These are phyloP conservation scores for Geodia barretti DNA, from an alignment of 37 sponge, comb jelly and placozoan species.

Conservation along the genomic window DNA sequence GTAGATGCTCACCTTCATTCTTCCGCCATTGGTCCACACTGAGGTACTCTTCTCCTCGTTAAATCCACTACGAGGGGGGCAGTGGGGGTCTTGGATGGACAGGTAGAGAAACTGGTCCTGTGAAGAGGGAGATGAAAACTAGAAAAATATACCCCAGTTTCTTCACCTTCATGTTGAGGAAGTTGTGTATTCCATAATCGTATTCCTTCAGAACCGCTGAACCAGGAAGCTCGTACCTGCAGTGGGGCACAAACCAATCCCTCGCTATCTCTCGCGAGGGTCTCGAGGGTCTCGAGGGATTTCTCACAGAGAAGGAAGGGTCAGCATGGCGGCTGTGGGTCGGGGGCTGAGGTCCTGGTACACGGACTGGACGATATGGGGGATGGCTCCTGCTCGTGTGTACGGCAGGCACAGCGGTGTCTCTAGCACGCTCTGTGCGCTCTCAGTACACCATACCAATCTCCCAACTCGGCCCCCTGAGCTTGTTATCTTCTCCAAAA, in stretches of 20 bases:
- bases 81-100: constrained; percentile 71
- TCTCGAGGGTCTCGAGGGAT: neutral
- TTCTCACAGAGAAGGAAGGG: constrained; percentile 3
- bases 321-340: constrained; percentile 3
- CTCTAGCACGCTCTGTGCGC: constrained; percentile 12
- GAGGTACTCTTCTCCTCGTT: constrained; percentile 71
- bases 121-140: neutral
- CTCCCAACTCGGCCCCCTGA: constrained; percentile 55
- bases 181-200: constrained; percentile 55
- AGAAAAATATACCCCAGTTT: neutral
- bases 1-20: constrained; percentile 48
- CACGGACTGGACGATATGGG: constrained; percentile 72
- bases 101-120: constrained; percentile 60
- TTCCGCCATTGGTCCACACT: constrained; percentile 77
- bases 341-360: constrained; percentile 21
- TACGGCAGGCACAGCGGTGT: constrained; percentile 77
- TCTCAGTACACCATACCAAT: neutral
- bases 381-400: constrained; percentile 73
- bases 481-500: constrained; percentile 27
- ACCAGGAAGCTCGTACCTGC: constrained; percentile 70
- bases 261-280: too few species aligned
- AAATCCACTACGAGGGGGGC: constrained; percentile 46
- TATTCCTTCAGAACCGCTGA: constrained; percentile 28
- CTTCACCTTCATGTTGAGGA: constrained; percentile 44
- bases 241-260: neutral